Base-by-base conservation (phyloP, 92 coral and sea anemone genomes). In the Heliopora coerulea region DNA sequence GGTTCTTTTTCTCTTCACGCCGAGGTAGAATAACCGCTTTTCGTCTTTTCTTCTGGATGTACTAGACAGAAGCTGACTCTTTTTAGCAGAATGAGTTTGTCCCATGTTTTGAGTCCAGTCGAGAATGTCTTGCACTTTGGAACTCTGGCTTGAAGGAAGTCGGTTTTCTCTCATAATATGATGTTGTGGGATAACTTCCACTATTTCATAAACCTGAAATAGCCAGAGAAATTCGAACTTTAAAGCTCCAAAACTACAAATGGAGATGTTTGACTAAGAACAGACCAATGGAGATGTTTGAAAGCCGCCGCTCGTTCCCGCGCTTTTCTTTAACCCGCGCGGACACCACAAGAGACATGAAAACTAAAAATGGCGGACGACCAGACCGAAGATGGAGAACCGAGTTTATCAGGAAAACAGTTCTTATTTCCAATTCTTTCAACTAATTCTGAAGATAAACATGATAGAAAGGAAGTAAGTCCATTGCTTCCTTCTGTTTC, bases 381-480 rank as follows among this genome's bases (percentile, higher is more conserved):
- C 52, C 33, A 78, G 18, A 54, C 58, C 37, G 54, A 57, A 52
- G 50, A 25, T 18, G 37, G 17, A 54, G 68, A 66, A 3, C 20
- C 59, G 54, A 26, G 37, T 24, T 20, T 34, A 23, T 54, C 62
- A 48, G 56, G 34, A 24, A 69, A 49, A 27, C 33, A 67, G 62
- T 31, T 0, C 46, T 79, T 84, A 52, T 84, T 84, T 65, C 84
- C 88, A 32, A 64, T 79, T 59, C 11, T 79, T 31, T 61, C 75
- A 44, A 25, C 68, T 59, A 41, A 34, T 54, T 18, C 49, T 49
- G 28, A 41, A 23, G 56, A 46, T 19, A 57, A n/a, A 25, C 59
- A 30, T 54, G 27, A 46, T 49, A 24, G n/a, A 24, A 17, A 23
- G 46, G 62, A 41, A 24, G 44, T 27, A 28, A 64, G 54, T 1